phyloP scores from a whole-genome alignment of 1,140 invertebrate species.

The Drosophila kikkawai region DNA sequence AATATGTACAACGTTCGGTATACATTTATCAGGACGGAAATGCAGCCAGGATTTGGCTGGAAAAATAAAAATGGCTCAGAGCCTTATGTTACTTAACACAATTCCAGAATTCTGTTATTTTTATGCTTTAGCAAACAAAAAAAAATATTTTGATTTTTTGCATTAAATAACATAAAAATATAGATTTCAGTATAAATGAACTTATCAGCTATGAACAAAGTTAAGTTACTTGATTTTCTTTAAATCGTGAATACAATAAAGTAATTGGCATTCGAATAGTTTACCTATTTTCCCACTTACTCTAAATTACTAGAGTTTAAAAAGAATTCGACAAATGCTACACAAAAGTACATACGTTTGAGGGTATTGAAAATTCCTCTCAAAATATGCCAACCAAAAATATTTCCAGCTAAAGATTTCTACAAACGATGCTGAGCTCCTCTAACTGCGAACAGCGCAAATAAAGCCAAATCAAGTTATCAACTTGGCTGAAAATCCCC shows the following conservation, averaged over 20 bases:
- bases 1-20: not conserved
- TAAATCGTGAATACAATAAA: too few relatives aligned
- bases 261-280: not conserved
- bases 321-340: not conserved
- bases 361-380: not conserved
- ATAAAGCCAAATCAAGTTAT: conserved; percentile 3
- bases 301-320: not conserved
- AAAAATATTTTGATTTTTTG: not conserved
- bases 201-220: too few relatives aligned
- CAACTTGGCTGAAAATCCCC: conserved; percentile 6
- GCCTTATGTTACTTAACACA: not conserved
- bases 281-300: not conserved
- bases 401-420: not conserved
- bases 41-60: not conserved
- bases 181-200: too few relatives aligned
- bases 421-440: not conserved
- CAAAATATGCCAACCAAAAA: conserved; percentile 4
- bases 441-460: not conserved
- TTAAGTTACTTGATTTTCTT: too few relatives aligned
- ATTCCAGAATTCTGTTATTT: too few relatives aligned
- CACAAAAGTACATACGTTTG: not conserved
- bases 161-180: not conserved
- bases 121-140: not conserved
- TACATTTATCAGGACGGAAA: not conserved
- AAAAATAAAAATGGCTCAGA: not conserved